phyloP scores from a whole-genome alignment of 2,797 vertebrate genomes.

The Champsocephalus gunnari region DNA sequence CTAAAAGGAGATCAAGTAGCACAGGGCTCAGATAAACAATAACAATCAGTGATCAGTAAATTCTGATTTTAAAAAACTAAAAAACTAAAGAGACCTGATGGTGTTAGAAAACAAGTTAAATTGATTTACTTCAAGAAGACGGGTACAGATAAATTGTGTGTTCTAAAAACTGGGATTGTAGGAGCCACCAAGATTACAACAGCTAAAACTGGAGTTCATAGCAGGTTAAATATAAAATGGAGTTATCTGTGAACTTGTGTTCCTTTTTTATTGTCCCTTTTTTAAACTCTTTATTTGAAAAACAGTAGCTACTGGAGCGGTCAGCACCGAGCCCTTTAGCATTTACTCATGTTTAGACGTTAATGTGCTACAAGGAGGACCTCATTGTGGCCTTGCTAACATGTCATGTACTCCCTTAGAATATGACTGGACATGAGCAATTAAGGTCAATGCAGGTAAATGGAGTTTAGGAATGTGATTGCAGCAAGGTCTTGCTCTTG shows the following conservation, averaged over 20 bases:
- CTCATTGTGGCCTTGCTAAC: not conserved
- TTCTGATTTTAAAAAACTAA: too few species aligned
- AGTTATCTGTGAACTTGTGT: constrained; percentile 17
- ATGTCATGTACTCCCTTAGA: not conserved
- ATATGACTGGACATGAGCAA: not conserved
- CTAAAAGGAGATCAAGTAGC: not conserved
- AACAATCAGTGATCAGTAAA: too few species aligned
- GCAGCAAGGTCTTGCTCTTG: not conserved
- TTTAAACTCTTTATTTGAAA: constrained; percentile 19
- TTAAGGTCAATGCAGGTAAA: not conserved
- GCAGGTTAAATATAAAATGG: constrained; percentile 22
- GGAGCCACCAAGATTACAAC: constrained; percentile 1
- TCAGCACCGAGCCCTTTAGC: constrained; percentile 2
- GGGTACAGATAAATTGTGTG: not conserved
- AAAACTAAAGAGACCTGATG: not conserved
- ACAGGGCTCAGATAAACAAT: not conserved
- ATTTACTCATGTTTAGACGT: not conserved
- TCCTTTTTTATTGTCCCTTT: not conserved
- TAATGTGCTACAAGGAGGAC: not conserved
- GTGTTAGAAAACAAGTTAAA: not conserved
- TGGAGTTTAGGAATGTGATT: not conserved
- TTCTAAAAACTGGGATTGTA: not conserved
- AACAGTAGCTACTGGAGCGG: not conserved
- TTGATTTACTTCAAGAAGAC: not conserved
- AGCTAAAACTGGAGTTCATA: constrained; percentile 8